Conservation (phyloP, 2,113 vertebrate genomes). For the Lepus europaeus region DNA sequence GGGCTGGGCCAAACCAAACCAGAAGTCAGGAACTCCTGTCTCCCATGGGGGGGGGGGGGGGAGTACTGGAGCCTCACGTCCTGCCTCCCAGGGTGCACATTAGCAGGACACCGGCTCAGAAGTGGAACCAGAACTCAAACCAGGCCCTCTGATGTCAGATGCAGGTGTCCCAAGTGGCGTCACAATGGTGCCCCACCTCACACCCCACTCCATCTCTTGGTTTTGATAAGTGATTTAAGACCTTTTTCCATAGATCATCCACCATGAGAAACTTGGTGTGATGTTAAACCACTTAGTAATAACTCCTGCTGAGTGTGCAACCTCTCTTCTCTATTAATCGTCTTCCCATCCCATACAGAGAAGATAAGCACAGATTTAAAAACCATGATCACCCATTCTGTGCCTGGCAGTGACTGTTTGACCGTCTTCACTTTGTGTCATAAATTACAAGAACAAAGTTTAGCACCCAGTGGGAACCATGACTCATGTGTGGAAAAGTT, state of each 20-base stretch:
- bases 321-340: not conserved
- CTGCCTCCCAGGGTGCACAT: too few species aligned
- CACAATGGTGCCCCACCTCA: too few species aligned
- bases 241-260: not conserved
- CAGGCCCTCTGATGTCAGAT: too few species aligned
- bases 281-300: not conserved
- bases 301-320: not conserved
- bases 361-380: constrained; percentile 14
- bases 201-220: too few species aligned
- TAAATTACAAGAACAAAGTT: not conserved
- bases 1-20: too few species aligned
- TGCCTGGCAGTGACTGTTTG: not conserved
- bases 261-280: not conserved
- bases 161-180: too few species aligned
- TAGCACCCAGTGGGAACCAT: not conserved
- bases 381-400: not conserved
- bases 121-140: too few species aligned
- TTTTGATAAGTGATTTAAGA: not conserved
- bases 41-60: too few species aligned
- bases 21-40: too few species aligned
- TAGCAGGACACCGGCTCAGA: too few species aligned
- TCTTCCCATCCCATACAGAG: not conserved
- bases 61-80: too few species aligned
- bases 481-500: not conserved
- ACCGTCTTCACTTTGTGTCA: constrained; percentile 1